These are phyloP conservation scores for Lepus oiostolus DNA, from an alignment of 2,797 vertebrate genomes.

Conservation along the genomic window DNA sequence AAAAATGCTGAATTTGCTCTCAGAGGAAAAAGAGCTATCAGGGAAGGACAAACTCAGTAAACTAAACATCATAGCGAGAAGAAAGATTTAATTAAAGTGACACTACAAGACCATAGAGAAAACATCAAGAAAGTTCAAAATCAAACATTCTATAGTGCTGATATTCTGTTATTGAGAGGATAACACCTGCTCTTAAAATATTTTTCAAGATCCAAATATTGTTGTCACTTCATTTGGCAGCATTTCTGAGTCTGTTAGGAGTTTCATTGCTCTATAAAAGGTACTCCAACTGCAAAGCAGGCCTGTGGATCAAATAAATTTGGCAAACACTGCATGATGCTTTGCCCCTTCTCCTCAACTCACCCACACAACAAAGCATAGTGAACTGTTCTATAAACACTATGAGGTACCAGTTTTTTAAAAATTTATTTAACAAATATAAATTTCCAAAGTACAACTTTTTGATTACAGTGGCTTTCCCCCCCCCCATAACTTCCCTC, in stretches of 20 bases:
- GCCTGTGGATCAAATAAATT: neutral
- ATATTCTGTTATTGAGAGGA: neutral
- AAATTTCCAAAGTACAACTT: no score
- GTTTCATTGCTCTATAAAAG: neutral
- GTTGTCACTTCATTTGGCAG: neutral
- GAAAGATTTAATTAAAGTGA: conserved; percentile 53
- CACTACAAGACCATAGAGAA: neutral
- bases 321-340: neutral
- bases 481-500: no score
- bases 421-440: no score
- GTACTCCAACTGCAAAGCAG: neutral
- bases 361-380: neutral
- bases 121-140: conserved; percentile 33
- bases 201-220: neutral
- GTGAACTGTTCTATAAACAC: neutral
- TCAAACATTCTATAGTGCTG: neutral
- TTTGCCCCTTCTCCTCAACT: neutral
- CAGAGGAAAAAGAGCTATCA: conserved; percentile 34
- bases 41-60: conserved; percentile 20
- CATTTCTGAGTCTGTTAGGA: neutral
- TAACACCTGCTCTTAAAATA: neutral
- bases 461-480: no score
- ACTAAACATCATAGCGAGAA: neutral
- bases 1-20: conserved; percentile 52
- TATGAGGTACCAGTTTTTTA: neutral